phyloP scores from a whole-genome alignment of 2,888 invertebrate species.

The Agrilus mali region DNA sequence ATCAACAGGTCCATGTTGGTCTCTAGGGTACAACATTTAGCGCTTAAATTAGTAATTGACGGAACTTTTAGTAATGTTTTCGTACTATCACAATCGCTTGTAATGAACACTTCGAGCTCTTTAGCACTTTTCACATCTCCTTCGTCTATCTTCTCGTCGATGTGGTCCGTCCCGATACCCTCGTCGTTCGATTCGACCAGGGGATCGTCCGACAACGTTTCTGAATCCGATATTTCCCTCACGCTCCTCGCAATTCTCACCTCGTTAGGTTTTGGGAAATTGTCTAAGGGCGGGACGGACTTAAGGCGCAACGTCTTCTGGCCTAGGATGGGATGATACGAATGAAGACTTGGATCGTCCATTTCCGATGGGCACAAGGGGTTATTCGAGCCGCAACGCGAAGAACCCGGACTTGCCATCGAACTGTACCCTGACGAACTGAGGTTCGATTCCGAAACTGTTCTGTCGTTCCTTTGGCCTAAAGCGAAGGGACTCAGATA shows the following conservation, averaged over 20 bases:
- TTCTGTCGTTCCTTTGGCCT: conserved; percentile 57
- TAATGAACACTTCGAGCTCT: conserved; percentile 41
- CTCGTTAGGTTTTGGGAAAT: conserved; percentile 21
- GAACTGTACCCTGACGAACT: conserved; percentile 78
- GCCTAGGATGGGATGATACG: conserved; percentile 23
- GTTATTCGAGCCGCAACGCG: conserved; percentile 69
- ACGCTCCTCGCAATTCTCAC: conserved; percentile 36
- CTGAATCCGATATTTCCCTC: conserved; percentile 57
- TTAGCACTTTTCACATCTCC: conserved; percentile 55
- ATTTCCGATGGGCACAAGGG: conserved; percentile 64
- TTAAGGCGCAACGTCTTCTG: conserved; percentile 50
- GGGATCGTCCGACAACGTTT: conserved; percentile 60
- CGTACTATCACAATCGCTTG: conserved; percentile 29
- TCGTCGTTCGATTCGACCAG: conserved; percentile 62
- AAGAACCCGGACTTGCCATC: conserved; percentile 74
- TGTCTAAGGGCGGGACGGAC: conserved; percentile 34
- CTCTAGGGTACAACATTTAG: conserved; percentile 45
- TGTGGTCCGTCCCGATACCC: conserved; percentile 61
- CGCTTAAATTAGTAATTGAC: conserved; percentile 34
- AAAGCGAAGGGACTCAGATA: conserved; percentile 69
- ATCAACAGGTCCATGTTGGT: conserved; percentile 35
- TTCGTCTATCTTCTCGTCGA: conserved; percentile 57
- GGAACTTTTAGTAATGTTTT: conserved; percentile 37
- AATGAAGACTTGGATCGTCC: conserved; percentile 57
- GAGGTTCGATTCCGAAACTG: conserved; percentile 70